These are phyloP conservation scores for Scotopteryx bipunctaria DNA, from an alignment of 2,888 invertebrate species.

Conservation along the genomic window DNA sequence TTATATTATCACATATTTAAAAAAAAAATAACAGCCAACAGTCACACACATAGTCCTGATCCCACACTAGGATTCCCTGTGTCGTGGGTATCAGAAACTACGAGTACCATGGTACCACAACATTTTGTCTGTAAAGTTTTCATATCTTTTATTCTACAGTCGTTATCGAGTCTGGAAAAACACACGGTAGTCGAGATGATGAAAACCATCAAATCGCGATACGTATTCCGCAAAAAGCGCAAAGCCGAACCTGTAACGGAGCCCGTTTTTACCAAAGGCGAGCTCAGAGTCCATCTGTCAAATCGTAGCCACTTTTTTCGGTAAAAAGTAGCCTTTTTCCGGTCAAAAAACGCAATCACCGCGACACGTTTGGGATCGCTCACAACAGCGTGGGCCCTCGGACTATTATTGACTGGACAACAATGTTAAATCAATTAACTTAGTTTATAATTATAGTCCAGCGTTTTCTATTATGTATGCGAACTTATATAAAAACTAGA, in stretches of 20 bases:
- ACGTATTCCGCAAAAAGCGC: constrained; percentile 3
- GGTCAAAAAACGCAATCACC: constrained; percentile 41
- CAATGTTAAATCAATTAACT: too few species aligned
- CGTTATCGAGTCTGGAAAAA: background rate
- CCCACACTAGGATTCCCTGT: too few species aligned
- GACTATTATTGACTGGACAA: constrained; percentile 9
- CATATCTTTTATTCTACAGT: too few species aligned
- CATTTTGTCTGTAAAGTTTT: too few species aligned
- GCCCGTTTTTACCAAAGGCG: constrained; percentile 27
- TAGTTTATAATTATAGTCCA: too few species aligned
- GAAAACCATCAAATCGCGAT: constrained; percentile 10
- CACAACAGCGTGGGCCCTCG: constrained; percentile 28
- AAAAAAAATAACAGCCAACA: background rate
- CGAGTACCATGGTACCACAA: too few species aligned
- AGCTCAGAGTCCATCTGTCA: constrained; percentile 40
- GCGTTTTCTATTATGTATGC: too few species aligned
- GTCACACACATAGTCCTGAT: too few species aligned
- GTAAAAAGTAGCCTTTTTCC: constrained; percentile 32
- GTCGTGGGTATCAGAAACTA: too few species aligned
- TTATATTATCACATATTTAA: too few species aligned
- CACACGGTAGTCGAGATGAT: background rate
- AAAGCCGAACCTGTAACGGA: constrained; percentile 19
- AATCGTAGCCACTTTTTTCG: constrained; percentile 39
- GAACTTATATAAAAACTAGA: too few species aligned
- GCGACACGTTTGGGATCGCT: constrained; percentile 41